Evolutionary conservation across 92 coral and sea anemone genomes (phyloP), one percentile per base, ranked within the genome.

Genomic region (Phenganax marumi): DNA sequence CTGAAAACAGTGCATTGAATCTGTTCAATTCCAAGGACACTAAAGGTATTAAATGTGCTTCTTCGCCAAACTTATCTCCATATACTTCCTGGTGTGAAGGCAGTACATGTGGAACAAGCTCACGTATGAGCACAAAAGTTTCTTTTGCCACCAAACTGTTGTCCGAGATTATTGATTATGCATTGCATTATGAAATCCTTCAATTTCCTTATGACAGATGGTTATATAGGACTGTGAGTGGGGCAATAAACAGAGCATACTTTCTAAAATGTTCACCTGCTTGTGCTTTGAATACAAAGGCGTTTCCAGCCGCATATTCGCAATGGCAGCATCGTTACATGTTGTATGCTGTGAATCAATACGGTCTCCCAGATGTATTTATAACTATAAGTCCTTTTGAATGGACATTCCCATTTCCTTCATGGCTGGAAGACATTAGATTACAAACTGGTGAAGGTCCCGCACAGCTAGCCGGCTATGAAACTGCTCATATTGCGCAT

Each of bases 211-310:
- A 43, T 1, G 85, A 66, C 52, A 2, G 17, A 17, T 81, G 85
- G 85, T 6, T 81, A 7, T 81, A 9, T 21, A 65, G 69, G 39
- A 81, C 80, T 14, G 79, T 66, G 26, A 47, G 24, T 68, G 85
- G 85, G 4, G 85, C 85, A 16, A 81, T 81, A 33, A 16, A 25
- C 6, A 1, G 63, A 1, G 77, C 73, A 21, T 13, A 75, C 60
- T 25, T 2, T 6, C 18, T 10, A 43, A 8, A 79, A 17, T 79
- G 84, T 55, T 63, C 75, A 43, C 84, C 84, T 16, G 39, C 49
- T 12, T 13, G 73, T 12, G 16, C 76, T 23, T 25, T 58, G 52
- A 54, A 79, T 8, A 16, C 18, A 3, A 79, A 24, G 17, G 14
- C 77, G 8, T 79, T 79, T 57, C 33, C 76, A 3, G 0, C 52